Evolutionary conservation across 2,113 vertebrate genomes (phyloP).

Genomic region (Protobothrops flavoviridis): DNA sequence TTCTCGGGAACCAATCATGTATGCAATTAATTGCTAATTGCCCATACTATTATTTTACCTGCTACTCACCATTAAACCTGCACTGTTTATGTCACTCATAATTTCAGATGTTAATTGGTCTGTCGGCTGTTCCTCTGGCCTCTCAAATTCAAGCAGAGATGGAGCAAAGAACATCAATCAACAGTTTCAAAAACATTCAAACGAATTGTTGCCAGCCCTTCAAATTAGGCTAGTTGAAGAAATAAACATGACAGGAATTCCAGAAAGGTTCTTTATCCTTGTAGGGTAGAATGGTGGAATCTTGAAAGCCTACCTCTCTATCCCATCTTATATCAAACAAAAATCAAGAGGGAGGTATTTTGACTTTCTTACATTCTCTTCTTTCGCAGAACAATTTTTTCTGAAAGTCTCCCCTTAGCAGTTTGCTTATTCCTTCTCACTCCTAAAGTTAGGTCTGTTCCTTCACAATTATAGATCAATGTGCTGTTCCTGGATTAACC

Average conservation of each 20-base stretch:
- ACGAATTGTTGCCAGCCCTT: neutral
- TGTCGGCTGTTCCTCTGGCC: neutral
- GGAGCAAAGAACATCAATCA: neutral
- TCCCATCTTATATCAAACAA: neutral
- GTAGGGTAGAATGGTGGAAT: neutral
- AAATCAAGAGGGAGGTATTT: neutral
- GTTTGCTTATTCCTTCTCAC: neutral
- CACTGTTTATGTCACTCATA: neutral
- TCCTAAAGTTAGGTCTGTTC: neutral
- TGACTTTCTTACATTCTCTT: neutral
- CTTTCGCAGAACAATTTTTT: neutral
- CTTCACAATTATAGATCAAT: neutral
- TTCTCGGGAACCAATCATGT: neutral
- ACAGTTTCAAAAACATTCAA: neutral
- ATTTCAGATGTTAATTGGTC: conserved; percentile 2
- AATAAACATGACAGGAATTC: neutral
- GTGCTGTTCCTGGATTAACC: neutral
- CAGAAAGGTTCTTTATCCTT: neutral
- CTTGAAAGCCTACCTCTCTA: neutral
- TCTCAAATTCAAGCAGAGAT: neutral
- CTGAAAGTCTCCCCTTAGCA: neutral
- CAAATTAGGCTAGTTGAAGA: neutral
- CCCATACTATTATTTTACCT: neutral
- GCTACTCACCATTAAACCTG: neutral
- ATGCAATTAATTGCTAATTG: conserved; percentile 13